Percentiles rank a stretch among this genome's conserved stretches.
Conservation (phyloP, 2,113 vertebrate species). For the Hypocryptadius cinnamomeus region DNA sequence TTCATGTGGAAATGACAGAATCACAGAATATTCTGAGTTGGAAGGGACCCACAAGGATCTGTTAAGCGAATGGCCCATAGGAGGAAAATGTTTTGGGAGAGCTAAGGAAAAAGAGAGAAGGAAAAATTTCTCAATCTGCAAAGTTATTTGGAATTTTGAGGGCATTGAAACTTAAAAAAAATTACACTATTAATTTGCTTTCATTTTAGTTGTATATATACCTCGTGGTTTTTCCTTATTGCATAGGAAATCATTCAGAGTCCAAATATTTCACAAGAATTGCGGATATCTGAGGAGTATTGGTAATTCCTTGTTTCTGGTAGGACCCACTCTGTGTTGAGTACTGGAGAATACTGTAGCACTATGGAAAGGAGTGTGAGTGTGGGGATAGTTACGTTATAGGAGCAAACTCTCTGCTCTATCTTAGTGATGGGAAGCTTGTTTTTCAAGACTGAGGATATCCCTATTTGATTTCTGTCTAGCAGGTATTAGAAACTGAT, state of each 20-base stretch:
- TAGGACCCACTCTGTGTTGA: not conserved
- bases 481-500: not conserved
- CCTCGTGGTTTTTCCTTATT: not conserved
- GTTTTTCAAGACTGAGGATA: not conserved
- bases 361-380: not conserved
- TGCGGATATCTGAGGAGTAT: not conserved
- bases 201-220: not conserved
- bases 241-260: not conserved
- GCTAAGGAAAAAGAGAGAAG: not conserved
- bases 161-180: not conserved
- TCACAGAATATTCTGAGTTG: not conserved
- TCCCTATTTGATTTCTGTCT: not conserved
- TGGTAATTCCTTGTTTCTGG: constrained; percentile 4
- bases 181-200: not conserved
- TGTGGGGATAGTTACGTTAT: not conserved
- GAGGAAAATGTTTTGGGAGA: not conserved
- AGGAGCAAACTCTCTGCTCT: not conserved
- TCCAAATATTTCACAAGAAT: not conserved
- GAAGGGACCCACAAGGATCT: not conserved
- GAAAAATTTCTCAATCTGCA: not conserved
- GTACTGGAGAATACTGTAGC: not conserved
- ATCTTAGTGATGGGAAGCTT: not conserved
- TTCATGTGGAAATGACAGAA: not conserved
- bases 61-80: not conserved
- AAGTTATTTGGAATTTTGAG: not conserved